Evolutionary conservation across 1,140 invertebrate species (phyloP), one percentile per base, ranked within the genome.

Genomic region (Scaptomyza montana): DNA sequence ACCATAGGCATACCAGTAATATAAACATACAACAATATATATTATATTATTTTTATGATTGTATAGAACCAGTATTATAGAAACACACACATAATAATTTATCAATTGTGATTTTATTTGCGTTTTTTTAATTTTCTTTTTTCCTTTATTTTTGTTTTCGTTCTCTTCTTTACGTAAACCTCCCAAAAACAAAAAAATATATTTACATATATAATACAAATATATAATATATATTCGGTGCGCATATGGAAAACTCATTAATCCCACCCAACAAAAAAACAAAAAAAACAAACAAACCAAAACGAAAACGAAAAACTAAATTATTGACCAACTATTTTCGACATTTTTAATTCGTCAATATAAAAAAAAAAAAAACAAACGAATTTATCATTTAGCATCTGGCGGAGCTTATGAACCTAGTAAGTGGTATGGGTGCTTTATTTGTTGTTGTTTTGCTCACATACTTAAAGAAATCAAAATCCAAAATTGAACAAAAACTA

Each of bases 361-460:
- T 6, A 7, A 49, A 54, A 43, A 60, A 50, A 43, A 70, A 76
- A 54, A 54, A 8, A 43, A 53, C 61, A 76, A 67, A 67, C 75
- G 67, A 89, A 77, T 77, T 77, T 71, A 78, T 78, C 71, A 74
- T 78, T 80, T 91, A 92, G 91, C 90, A 80, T 63, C 75, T 74
- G 84, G 74, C 70, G 91, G 91, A 92, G 65, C 74, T 82, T 92
- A 92, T 91, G 87, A 91, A 78, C 63, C 68, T 87, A 78, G 91
- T 92, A 92, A 92, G 91, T 92, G 91, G 85, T 92, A 90, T 91
- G 89, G 91, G 90, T 90, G 91, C 91, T 92, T 92, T 91, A 90
- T 87, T 91, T 86, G 85, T 74, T 68, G 63, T 86, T 85, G 78
- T 81, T 66, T 71, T 84, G 76, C 76, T 76, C 72, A 71, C 74